Percentiles rank a stretch among this genome's conserved stretches.
Evolutionary conservation across 2,113 vertebrate genomes (phyloP).

Genomic region (Phaethon lepturus): DNA sequence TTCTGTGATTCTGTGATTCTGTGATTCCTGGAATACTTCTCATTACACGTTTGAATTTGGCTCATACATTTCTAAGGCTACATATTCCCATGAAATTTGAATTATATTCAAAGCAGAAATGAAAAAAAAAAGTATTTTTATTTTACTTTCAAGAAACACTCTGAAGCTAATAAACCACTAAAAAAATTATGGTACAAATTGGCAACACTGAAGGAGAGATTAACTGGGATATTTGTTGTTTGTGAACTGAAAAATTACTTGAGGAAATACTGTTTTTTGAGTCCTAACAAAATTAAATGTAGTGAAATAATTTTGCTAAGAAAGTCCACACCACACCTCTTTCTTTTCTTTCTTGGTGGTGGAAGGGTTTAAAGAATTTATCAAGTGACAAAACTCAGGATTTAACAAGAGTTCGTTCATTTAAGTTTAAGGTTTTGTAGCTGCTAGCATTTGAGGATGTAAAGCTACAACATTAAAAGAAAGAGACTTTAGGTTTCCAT

Average conservation of each 20-base stretch:
- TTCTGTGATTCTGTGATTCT: no score
- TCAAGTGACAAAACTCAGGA: conserved; percentile 14
- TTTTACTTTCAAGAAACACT: not conserved
- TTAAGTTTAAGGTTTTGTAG: conserved; percentile 61
- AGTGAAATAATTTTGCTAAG: not conserved
- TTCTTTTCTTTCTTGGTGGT: conserved; percentile 26
- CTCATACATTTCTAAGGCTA: not conserved
- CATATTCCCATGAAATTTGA: not conserved
- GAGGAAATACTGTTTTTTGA: not conserved
- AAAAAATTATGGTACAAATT: not conserved
- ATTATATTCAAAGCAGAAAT: not conserved
- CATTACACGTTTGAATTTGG: not conserved
- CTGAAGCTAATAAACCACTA: not conserved
- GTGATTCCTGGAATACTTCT: not conserved
- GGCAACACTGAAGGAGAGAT: not conserved
- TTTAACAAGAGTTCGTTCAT: not conserved
- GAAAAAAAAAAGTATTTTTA: not conserved
- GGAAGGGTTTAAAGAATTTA: conserved; percentile 33
- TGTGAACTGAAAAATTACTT: conserved; percentile 18
- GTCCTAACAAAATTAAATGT: conserved; percentile 26
- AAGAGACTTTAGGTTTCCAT: not conserved
- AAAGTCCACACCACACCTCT: not conserved
- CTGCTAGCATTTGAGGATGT: conserved; percentile 21
- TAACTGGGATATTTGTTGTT: not conserved
- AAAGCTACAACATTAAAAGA: not conserved